Evolutionary conservation across 2,113 vertebrate species (phyloP).

Genomic region (Apistogramma diplotaenia): DNA sequence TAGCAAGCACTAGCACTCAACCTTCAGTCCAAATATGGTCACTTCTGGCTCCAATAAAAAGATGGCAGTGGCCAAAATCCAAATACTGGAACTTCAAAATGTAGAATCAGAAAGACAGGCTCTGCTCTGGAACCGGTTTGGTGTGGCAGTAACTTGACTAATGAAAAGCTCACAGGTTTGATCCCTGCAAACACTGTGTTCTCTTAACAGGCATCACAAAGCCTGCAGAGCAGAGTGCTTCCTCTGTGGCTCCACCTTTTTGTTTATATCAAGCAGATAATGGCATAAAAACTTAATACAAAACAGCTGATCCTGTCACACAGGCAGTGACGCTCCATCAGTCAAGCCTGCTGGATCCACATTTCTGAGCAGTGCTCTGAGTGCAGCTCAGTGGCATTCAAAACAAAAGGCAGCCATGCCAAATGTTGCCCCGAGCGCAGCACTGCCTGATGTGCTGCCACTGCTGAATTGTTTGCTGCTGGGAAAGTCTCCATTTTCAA

Average conservation of each 20-base stretch:
- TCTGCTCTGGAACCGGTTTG: too few species aligned
- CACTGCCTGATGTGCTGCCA: not conserved
- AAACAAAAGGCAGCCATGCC: not conserved
- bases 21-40: too few species aligned
- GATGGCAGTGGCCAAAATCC: too few species aligned
- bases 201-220: not conserved
- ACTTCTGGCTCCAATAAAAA: too few species aligned
- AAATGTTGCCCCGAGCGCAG: not conserved
- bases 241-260: not conserved
- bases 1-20: too few species aligned
- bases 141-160: too few species aligned
- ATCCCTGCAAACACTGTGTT: too few species aligned
- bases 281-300: not conserved
- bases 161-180: too few species aligned
- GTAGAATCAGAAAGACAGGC: too few species aligned
- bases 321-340: not conserved
- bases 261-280: not conserved
- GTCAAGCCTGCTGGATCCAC: not conserved
- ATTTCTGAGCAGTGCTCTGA: not conserved
- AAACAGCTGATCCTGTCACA: not conserved
- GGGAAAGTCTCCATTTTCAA: conserved; percentile 12
- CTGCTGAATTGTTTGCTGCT: not conserved
- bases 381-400: not conserved
- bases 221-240: not conserved
- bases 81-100: too few species aligned